Conservation (phyloP, 2,888 invertebrate genomes). For the Pollenia griseotomentosa region DNA sequence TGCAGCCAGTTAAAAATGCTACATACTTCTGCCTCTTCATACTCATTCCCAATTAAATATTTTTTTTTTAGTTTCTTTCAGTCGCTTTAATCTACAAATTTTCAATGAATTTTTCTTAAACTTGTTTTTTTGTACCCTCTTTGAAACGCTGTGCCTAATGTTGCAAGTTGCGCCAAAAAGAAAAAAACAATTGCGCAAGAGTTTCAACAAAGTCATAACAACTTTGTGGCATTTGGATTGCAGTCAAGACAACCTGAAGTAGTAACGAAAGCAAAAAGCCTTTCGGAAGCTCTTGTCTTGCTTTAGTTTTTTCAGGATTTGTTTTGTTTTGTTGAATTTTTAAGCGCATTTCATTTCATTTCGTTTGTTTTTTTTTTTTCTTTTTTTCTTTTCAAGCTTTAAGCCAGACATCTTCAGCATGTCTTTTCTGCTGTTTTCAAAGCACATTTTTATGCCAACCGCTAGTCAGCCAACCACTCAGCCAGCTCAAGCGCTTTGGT, state of each 20-base stretch:
- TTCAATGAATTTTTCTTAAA: conserved; percentile 48
- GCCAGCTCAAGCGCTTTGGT: conserved; percentile 32
- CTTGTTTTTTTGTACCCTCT: neutral
- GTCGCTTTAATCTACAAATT: conserved; percentile 43
- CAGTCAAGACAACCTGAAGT: conserved; percentile 40
- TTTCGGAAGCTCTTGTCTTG: conserved; percentile 72
- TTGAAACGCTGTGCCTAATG: conserved; percentile 17
- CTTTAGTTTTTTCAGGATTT: conserved; percentile 69
- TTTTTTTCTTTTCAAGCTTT: conserved; percentile 22
- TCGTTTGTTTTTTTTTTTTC: too few relatives aligned
- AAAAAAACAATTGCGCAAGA: conserved; percentile 70
- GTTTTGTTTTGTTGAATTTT: conserved; percentile 2
- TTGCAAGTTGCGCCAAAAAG: conserved; percentile 33
- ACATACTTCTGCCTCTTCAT: conserved; percentile 41
- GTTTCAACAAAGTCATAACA: conserved; percentile 73
- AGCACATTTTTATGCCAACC: conserved; percentile 42
- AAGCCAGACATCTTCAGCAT: conserved; percentile 62
- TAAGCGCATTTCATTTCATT: conserved; percentile 12
- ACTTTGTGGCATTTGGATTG: conserved; percentile 57
- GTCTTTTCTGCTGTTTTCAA: conserved; percentile 39
- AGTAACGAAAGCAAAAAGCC: conserved; percentile 48
- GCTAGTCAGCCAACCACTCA: conserved; percentile 9
- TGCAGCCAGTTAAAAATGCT: conserved; percentile 52
- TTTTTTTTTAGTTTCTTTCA: conserved; percentile 42
- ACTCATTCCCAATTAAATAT: conserved; percentile 26